phyloP scores from a whole-genome alignment of 2,888 invertebrate species.

The Buathra laborator region DNA sequence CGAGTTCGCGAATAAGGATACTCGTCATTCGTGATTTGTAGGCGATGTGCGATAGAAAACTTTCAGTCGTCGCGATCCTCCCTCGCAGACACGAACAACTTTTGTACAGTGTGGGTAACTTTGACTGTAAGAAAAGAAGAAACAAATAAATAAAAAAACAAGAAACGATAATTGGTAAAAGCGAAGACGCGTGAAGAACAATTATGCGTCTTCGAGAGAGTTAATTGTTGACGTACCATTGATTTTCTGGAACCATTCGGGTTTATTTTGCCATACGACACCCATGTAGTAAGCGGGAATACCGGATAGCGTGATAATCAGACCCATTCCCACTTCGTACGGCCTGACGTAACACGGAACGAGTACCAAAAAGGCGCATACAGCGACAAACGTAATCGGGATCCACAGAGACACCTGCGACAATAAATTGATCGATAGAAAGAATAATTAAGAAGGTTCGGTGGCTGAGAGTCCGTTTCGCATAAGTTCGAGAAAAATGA shows the following conservation, averaged over 20 bases:
- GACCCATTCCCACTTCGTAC: slow-evolving; percentile 92
- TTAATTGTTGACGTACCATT: slow-evolving; percentile 86
- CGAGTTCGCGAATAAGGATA: slow-evolving; percentile 52
- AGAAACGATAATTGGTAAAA: neutral
- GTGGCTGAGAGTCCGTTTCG: too few relatives aligned
- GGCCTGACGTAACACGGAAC: slow-evolving; percentile 93
- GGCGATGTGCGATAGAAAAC: neutral
- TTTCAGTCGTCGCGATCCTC: slow-evolving; percentile 87
- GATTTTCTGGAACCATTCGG: slow-evolving; percentile 87
- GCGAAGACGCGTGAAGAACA: neutral
- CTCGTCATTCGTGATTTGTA: slow-evolving; percentile 9
- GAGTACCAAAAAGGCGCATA: slow-evolving; percentile 92
- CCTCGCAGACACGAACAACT: slow-evolving; percentile 91
- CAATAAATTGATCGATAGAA: slow-evolving; percentile 23
- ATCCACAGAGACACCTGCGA: slow-evolving; percentile 90
- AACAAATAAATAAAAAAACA: slow-evolving; percentile 12
- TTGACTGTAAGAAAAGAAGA: slow-evolving; percentile 86
- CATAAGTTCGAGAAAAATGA: too few relatives aligned
- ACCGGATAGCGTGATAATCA: slow-evolving; percentile 92
- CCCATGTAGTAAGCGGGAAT: slow-evolving; percentile 93
- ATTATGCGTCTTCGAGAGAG: neutral
- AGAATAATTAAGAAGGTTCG: neutral
- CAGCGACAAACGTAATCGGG: slow-evolving; percentile 91
- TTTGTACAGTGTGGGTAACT: slow-evolving; percentile 89
- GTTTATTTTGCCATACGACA: slow-evolving; percentile 89